phyloP scores from a whole-genome alignment of 2,888 invertebrate species.

The Ptychoptera contaminata region DNA sequence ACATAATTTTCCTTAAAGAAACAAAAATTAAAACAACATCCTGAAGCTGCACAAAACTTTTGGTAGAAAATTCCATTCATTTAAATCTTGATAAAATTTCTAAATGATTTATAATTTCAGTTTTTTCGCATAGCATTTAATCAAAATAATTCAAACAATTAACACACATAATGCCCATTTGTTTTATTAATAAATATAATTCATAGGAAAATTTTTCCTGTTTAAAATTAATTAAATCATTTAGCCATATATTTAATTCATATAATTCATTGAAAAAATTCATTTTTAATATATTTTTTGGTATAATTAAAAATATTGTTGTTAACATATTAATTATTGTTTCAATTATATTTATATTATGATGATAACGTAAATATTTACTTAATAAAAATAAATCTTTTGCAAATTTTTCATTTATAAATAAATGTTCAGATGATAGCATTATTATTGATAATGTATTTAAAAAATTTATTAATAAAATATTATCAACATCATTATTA shows the following conservation, averaged over 20 bases:
- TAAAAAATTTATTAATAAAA: constrained; percentile 51
- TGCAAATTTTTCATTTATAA: constrained; percentile 45
- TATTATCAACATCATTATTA: constrained; percentile 45
- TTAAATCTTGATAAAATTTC: constrained; percentile 1
- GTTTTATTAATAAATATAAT: too few species aligned
- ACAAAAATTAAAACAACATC: too few species aligned
- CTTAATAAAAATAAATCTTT: constrained; percentile 53
- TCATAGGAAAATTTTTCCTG: too few species aligned
- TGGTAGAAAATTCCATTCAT: constrained; percentile 4
- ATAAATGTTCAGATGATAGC: constrained; percentile 50
- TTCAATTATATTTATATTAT: constrained; percentile 47
- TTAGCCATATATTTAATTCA: constrained; percentile 52
- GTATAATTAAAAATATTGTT: constrained; percentile 44
- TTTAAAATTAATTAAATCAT: constrained; percentile 9
- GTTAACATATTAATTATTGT: constrained; percentile 52
- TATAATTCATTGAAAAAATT: constrained; percentile 45
- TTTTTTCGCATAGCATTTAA: background rate
- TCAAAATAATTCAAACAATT: background rate
- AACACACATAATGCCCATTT: background rate
- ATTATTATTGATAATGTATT: constrained; percentile 51
- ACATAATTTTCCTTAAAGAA: too few species aligned
- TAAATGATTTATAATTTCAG: too few species aligned
- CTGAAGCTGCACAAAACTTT: too few species aligned
- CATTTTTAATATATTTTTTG: constrained; percentile 36
- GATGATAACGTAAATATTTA: constrained; percentile 47